A percentile compares a stretch with the other conserved stretches of the same genome.
phyloP scores from a whole-genome alignment of 2,797 vertebrate species.

The Halcyon chelicuti region DNA sequence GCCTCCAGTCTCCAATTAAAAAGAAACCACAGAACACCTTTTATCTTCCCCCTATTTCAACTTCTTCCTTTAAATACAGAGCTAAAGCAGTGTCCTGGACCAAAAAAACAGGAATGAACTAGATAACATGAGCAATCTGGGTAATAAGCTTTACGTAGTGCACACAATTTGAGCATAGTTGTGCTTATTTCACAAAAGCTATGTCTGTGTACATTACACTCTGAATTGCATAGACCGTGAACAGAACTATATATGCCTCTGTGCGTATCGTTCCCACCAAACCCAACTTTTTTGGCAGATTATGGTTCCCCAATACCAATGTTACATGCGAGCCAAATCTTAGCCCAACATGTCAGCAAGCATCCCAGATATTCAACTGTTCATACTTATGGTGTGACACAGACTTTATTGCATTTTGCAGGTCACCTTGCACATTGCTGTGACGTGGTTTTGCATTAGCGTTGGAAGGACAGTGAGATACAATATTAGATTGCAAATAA shows the following conservation, averaged over 20 bases:
- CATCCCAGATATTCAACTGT: not conserved
- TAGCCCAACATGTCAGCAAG: not conserved
- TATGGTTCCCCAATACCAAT: not conserved
- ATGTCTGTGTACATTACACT: not conserved
- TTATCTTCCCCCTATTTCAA: conserved; percentile 59
- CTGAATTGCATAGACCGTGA: not conserved
- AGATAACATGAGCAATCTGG: conserved; percentile 35
- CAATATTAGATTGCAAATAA: not conserved
- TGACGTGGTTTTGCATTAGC: not conserved
- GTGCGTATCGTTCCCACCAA: not conserved
- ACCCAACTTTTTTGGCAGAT: not conserved
- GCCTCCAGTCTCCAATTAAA: conserved; percentile 66
- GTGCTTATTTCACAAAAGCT: conserved; percentile 1
- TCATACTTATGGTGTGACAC: not conserved
- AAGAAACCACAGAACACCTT: conserved; percentile 68
- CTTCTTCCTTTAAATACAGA: conserved; percentile 32
- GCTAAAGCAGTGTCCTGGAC: conserved; percentile 3
- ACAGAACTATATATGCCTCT: not conserved
- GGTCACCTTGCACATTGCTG: not conserved
- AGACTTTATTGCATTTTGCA: not conserved
- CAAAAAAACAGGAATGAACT: conserved; percentile 17
- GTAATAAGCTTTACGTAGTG: conserved; percentile 18
- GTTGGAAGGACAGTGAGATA: not conserved
- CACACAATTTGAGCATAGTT: not conserved
- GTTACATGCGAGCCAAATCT: not conserved